A percentile compares a stretch with the other conserved stretches of the same genome.
Conservation (phyloP, 2,113 vertebrate species). For the Oenanthe melanoleuca region DNA sequence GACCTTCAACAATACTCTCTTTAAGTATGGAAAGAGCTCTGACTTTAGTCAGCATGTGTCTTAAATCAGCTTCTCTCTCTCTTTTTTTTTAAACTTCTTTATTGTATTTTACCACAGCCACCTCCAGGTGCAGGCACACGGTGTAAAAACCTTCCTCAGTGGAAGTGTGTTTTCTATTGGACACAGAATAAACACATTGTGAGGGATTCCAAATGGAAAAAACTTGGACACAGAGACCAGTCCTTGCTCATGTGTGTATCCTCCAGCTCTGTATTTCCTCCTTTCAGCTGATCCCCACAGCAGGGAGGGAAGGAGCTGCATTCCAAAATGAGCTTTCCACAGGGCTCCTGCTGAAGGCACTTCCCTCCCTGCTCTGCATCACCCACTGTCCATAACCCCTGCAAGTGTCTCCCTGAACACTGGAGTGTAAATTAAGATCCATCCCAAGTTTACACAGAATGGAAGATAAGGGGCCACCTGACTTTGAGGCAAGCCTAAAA, state of each 20-base stretch:
- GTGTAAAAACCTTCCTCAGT: neutral
- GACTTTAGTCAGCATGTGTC: constrained; percentile 1
- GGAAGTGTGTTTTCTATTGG: neutral
- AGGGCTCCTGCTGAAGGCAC: neutral
- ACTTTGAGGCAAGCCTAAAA: neutral
- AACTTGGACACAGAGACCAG: neutral
- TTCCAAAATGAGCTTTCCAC: neutral
- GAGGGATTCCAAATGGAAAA: neutral
- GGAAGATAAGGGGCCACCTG: neutral
- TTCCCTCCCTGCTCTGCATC: neutral
- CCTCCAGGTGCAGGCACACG: neutral
- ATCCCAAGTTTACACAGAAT: neutral
- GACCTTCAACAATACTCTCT: neutral
- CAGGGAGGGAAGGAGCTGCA: neutral
- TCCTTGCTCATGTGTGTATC: neutral
- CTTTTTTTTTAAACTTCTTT: neutral
- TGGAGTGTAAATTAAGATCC: neutral
- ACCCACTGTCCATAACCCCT: neutral
- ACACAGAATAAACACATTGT: neutral
- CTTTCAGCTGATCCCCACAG: neutral
- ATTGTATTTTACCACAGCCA: neutral
- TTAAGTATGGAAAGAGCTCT: constrained; percentile 16
- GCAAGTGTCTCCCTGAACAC: neutral
- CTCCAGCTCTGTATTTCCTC: neutral
- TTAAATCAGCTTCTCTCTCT: neutral